Conservation (phyloP, 2,888 invertebrate species). For the Caenorhabditis japonica region DNA sequence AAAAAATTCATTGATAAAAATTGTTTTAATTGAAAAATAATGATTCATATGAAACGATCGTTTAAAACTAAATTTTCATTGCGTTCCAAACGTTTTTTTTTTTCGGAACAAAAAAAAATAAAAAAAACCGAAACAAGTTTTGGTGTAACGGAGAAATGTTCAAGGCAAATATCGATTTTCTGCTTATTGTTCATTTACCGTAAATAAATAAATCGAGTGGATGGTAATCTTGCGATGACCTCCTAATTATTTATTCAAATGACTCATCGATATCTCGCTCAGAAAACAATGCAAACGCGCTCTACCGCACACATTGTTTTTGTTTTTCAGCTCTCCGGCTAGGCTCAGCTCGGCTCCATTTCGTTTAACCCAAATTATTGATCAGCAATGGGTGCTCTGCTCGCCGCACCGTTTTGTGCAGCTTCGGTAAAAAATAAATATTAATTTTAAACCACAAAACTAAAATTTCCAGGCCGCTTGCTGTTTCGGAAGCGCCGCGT, state of each 20-base stretch:
- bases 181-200: no score
- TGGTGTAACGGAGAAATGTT: no score
- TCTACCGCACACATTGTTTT: background rate
- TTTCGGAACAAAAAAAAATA: no score
- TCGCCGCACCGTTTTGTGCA: conserved; percentile 40
- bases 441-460: background rate
- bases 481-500: conserved; percentile 96
- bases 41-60: background rate
- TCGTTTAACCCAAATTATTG: conserved; percentile 8
- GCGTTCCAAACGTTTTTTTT: background rate
- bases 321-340: background rate
- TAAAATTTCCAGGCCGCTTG: conserved; percentile 88
- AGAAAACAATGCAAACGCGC: conserved; percentile 35
- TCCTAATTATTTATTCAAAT: no score
- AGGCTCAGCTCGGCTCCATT: conserved; percentile 10
- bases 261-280: background rate
- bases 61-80: background rate
- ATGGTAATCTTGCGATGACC: no score
- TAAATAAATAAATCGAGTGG: no score
- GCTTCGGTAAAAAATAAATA: conserved; percentile 33
- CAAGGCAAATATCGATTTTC: no score
- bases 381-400: conserved; percentile 42
- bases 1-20: no score
- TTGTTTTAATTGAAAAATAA: no score
- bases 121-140: no score